These are phyloP conservation scores for Suncus etruscus DNA, from an alignment of 2,113 vertebrate species.

Conservation along the genomic window DNA sequence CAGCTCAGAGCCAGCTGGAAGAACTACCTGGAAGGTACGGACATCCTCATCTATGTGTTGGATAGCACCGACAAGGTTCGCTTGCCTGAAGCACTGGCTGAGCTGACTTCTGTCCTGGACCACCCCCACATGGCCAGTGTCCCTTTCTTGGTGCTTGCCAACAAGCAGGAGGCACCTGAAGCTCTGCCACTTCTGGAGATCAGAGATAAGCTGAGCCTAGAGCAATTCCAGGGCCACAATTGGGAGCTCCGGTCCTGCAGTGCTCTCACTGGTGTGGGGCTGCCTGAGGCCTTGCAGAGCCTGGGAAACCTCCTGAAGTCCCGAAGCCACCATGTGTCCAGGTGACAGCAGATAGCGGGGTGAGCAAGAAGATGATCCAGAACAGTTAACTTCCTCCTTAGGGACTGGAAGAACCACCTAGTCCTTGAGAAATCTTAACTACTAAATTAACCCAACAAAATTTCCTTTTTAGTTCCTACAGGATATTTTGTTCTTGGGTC, in stretches of 20 bases:
- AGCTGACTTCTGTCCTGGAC: constrained; percentile 85
- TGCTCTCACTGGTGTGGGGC: constrained; percentile 86
- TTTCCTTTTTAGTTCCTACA: neutral
- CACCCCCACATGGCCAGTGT: constrained; percentile 85
- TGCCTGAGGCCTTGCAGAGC: constrained; percentile 88
- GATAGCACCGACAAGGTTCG: constrained; percentile 89
- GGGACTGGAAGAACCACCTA: neutral
- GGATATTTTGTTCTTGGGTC: neutral
- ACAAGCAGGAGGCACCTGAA: constrained; percentile 91
- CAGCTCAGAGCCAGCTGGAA: constrained; percentile 91
- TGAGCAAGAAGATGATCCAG: fast-evolving
- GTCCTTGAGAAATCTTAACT: neutral
- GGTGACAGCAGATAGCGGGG: neutral
- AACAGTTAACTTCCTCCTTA: neutral
- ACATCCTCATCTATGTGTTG: constrained; percentile 90
- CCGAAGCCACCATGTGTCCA: neutral
- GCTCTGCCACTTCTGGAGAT: constrained; percentile 87
- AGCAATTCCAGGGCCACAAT: constrained; percentile 46
- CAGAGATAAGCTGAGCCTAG: constrained; percentile 81
- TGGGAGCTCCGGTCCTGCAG: constrained; percentile 93
- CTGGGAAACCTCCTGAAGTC: constrained; percentile 87
- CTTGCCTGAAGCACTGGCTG: constrained; percentile 87
- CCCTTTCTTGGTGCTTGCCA: constrained; percentile 94
- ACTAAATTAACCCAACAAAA: neutral
- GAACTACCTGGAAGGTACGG: constrained; percentile 89